Percentiles rank a stretch among this genome's conserved stretches.
Evolutionary conservation across 2,113 vertebrate species (phyloP).

Genomic region (Lontra canadensis): DNA sequence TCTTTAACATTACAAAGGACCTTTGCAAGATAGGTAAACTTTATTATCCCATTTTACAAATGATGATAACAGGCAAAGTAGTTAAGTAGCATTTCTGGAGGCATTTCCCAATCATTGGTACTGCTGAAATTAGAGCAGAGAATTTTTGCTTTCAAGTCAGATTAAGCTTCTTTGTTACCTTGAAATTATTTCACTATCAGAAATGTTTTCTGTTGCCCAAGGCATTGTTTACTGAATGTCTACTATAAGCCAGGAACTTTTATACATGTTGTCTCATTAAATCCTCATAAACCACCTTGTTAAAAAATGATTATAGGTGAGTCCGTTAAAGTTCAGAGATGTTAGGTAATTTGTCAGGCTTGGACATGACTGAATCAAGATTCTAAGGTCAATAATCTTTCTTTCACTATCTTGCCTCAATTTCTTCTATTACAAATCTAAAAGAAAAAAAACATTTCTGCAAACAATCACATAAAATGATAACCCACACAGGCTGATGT

Average conservation of each 20-base stretch:
- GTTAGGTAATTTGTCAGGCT: not conserved
- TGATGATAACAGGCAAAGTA: not conserved
- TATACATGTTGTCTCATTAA: not conserved
- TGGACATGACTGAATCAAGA: not conserved
- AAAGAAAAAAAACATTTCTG: not conserved
- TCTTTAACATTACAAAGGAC: not conserved
- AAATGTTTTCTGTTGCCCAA: not conserved
- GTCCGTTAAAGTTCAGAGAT: not conserved
- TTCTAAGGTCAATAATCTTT: not conserved
- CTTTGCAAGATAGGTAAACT: not conserved
- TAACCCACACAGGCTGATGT: not conserved
- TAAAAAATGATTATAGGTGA: not conserved
- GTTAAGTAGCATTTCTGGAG: slow-evolving; percentile 7
- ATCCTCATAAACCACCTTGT: not conserved
- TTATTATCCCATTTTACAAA: slow-evolving; percentile 51
- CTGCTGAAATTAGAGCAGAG: not conserved
- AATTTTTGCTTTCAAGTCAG: not conserved
- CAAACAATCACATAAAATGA: not conserved
- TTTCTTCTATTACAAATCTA: not conserved
- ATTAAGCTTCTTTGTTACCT: not conserved
- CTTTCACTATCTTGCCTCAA: not conserved
- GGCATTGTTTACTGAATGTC: not conserved
- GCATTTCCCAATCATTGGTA: not conserved
- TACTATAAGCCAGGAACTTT: not conserved
- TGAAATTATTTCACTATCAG: not conserved